Base-by-base conservation (phyloP, 2,888 invertebrate species). In the Listrodromus nycthemerus region DNA sequence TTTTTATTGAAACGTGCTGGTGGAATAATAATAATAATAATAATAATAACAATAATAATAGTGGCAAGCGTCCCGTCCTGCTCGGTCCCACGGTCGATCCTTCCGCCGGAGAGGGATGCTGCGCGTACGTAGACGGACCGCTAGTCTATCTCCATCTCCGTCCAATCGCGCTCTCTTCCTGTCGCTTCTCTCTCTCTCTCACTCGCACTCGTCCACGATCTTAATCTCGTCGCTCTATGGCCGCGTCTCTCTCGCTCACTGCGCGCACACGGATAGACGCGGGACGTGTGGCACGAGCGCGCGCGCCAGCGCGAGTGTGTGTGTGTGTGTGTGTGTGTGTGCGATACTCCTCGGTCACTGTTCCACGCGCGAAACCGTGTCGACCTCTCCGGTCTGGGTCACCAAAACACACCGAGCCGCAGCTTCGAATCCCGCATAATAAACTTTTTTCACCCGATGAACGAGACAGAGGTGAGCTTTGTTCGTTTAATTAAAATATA, bases 21-120 rank as follows among this genome's bases (percentile, higher is more conserved):
- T n/a, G n/a, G n/a, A n/a, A n/a, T n/a, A n/a, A 30, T 30, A 3
- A 5, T 30, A 5, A 30, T 5, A 30, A 30, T 30, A 33, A 8
- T 1, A 33, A 33, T 33, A 33, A 33, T 8, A 33, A 6, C 4
- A 50, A n/a, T 41, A 41, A 37, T 21, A 21, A 55, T 65, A 83
- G 78, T 81, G 74, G 74, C 0, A 52, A 74, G 86, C 80, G 79
- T 87, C 81, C 80, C 82, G 58, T 69, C 61, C 16, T 66, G 4
- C n/a, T 67, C 74, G 27, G 27, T 50, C 55, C 8, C 33, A 81
- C 81, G 78, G 79, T 66, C 58, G 78, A 82, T 84, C 84, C 55
- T 73, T 79, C 69, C 52, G 66, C 81, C 33, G 33, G 33, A 50
- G 80, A 84, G 85, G 85, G 86, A 87, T 87, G 87, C 87, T 87